Percentiles rank a stretch among this genome's conserved stretches.
Conservation (phyloP, 64 coral and sea anemone species). For the Montipora cactus region DNA sequence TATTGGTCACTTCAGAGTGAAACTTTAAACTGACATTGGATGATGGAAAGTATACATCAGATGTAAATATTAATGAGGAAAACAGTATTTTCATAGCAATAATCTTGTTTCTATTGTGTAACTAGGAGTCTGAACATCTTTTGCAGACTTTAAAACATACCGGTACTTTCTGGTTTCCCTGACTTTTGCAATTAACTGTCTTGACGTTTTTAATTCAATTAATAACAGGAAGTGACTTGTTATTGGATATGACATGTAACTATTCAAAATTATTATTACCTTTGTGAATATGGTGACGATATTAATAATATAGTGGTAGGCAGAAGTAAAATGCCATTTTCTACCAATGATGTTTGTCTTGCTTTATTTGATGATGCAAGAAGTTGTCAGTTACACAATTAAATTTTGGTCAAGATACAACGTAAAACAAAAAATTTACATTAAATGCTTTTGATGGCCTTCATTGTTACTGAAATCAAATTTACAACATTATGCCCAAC, state of each 20-base stretch:
- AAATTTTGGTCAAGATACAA: no score
- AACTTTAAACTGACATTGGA: not conserved
- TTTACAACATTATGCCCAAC: no score
- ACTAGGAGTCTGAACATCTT: not conserved
- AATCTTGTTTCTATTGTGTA: slow-evolving; percentile 24
- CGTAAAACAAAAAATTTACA: no score
- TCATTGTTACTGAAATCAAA: no score
- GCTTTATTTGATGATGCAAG: no score
- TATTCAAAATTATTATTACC: slow-evolving; percentile 2
- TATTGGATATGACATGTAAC: not conserved
- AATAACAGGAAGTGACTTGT: not conserved
- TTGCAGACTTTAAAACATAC: not conserved
- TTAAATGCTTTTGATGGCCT: no score
- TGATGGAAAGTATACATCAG: not conserved
- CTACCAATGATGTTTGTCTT: slow-evolving; percentile 6
- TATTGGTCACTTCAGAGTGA: not conserved
- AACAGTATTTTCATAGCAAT: slow-evolving; percentile 54
- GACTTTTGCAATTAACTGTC: not conserved
- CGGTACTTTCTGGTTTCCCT: not conserved
- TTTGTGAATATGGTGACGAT: not conserved
- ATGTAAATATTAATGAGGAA: slow-evolving; percentile 32
- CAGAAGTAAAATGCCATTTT: slow-evolving; percentile 44
- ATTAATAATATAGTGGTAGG: not conserved
- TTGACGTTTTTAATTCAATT: slow-evolving; percentile 47
- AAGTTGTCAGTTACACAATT: no score